These are phyloP conservation scores for Cosmopolites sordidus DNA, from an alignment of 2,888 invertebrate species.

Conservation along the genomic window DNA sequence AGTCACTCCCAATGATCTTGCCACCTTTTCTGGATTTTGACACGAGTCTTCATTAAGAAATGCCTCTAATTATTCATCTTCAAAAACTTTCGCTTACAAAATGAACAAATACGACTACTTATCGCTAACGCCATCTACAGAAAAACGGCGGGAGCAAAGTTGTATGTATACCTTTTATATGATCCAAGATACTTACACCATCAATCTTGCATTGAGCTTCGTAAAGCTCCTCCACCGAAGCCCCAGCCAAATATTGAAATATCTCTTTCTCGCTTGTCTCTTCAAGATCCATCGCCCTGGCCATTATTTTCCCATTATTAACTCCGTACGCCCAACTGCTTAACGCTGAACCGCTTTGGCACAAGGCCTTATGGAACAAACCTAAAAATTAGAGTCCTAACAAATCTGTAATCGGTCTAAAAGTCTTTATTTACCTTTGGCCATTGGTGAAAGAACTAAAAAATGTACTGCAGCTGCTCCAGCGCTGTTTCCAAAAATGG, in stretches of 20 bases:
- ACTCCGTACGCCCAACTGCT: conserved; percentile 37
- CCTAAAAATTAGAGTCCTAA: conserved; percentile 30
- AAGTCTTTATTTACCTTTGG: conserved; percentile 39
- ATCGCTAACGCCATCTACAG: too few species aligned
- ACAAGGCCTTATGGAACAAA: conserved; percentile 42
- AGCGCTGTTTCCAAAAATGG: conserved; percentile 54
- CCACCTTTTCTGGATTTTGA: too few species aligned
- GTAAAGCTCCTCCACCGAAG: conserved; percentile 42
- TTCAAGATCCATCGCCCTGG: conserved; percentile 30
- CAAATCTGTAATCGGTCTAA: background rate
- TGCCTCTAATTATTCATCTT: too few species aligned
- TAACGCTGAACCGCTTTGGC: conserved; percentile 42
- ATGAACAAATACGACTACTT: too few species aligned
- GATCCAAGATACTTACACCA: conserved; percentile 1
- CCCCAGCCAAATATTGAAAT: conserved; percentile 42
- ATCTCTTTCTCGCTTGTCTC: conserved; percentile 28
- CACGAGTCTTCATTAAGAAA: too few species aligned
- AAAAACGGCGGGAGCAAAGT: too few species aligned
- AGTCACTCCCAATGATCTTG: too few species aligned
- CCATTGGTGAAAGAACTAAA: conserved; percentile 50
- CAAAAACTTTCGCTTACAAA: too few species aligned
- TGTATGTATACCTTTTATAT: too few species aligned
- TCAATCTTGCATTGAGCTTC: conserved; percentile 29
- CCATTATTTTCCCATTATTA: conserved; percentile 29
- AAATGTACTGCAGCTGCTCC: conserved; percentile 51